Evolutionary conservation across 1,140 invertebrate genomes (phyloP).

Genomic region (Drosophila kepulauana): DNA sequence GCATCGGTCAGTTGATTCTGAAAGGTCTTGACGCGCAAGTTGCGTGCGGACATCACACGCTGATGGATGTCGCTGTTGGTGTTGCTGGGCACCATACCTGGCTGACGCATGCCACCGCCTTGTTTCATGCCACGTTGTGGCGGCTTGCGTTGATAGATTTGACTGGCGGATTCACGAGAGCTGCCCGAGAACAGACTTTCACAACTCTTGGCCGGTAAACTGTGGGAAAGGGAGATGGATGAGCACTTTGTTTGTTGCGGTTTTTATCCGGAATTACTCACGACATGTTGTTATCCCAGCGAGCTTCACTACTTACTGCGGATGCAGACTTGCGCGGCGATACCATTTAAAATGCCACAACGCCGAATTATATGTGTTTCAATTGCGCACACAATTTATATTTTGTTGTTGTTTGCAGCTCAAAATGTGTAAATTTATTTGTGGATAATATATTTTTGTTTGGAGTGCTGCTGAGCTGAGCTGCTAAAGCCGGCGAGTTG

Average conservation of each 20-base stretch:
- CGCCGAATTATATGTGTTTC: constrained; percentile 12
- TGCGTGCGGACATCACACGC: constrained; percentile 90
- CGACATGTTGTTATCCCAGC: constrained; percentile 55
- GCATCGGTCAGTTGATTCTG: constrained; percentile 93
- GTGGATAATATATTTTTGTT: constrained; percentile 10
- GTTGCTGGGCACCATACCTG: constrained; percentile 58
- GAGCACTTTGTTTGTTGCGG: not conserved
- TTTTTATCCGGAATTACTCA: constrained; percentile 28
- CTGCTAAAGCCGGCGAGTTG: constrained; percentile 53
- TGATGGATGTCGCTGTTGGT: constrained; percentile 86
- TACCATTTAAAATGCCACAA: constrained; percentile 64
- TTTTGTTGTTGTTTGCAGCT: constrained; percentile 14
- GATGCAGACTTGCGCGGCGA: constrained; percentile 66
- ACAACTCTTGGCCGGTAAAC: constrained; percentile 76
- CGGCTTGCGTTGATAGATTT: constrained; percentile 71
- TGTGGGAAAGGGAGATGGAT: constrained; percentile 16
- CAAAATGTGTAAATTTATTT: constrained; percentile 43
- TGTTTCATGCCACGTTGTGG: constrained; percentile 43
- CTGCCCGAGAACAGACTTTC: constrained; percentile 82
- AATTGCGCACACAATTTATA: constrained; percentile 18
- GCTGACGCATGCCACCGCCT: constrained; percentile 47
- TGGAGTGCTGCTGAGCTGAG: constrained; percentile 11
- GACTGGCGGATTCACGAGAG: constrained; percentile 74
- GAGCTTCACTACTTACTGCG: constrained; percentile 37
- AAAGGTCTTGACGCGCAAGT: constrained; percentile 89